Conservation (phyloP, 2,888 invertebrate genomes). For the Halictus quadricinctus region DNA sequence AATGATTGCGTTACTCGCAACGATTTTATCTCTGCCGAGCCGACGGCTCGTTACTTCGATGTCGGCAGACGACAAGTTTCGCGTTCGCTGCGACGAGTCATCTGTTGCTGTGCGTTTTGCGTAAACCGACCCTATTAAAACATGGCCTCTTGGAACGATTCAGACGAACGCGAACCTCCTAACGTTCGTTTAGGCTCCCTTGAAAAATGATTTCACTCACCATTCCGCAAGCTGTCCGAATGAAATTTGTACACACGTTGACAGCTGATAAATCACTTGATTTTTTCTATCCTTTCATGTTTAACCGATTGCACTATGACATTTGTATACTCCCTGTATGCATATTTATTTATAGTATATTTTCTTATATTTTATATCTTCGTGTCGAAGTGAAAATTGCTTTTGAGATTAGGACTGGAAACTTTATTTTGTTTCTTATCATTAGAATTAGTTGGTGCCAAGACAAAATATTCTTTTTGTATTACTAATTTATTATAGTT, state of each 20-base stretch:
- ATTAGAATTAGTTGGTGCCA: neutral
- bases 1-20: slow-evolving; percentile 55
- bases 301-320: too few relatives aligned
- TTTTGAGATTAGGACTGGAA: neutral
- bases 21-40: slow-evolving; percentile 47
- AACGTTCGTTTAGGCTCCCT: neutral
- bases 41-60: slow-evolving; percentile 13
- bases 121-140: neutral
- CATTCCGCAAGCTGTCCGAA: neutral
- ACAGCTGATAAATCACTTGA: neutral
- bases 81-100: neutral
- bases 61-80: neutral
- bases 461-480: neutral
- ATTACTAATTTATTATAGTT: too few relatives aligned
- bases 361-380: neutral
- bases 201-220: neutral
- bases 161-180: neutral
- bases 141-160: neutral
- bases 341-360: too few relatives aligned
- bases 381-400: too few relatives aligned
- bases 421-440: neutral
- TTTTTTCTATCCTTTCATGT: neutral
- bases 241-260: neutral
- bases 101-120: neutral
- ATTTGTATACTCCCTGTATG: too few relatives aligned